Percentiles rank a stretch among this genome's conserved stretches.
Conservation (phyloP, 1,140 invertebrate species). For the Drosophila nebulosa region DNA sequence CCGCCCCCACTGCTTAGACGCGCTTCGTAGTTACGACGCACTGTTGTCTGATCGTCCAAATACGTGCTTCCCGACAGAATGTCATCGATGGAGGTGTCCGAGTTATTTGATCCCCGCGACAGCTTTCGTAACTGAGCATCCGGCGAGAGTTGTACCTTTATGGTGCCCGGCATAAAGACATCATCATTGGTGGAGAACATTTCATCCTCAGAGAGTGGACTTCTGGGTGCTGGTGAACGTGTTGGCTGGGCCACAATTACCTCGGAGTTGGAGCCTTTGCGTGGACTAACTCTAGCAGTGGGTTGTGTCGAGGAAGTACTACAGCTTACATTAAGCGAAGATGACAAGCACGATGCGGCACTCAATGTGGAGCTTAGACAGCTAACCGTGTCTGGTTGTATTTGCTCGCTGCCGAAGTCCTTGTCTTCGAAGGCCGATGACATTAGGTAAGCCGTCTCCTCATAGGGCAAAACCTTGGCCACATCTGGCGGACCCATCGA, state of each 20-base stretch:
- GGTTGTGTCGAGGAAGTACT: conserved; percentile 64
- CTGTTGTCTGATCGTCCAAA: conserved; percentile 77
- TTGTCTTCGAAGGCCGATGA: conserved; percentile 71
- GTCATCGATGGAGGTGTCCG: conserved; percentile 84
- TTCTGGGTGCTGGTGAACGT: conserved; percentile 82
- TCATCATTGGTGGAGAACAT: conserved; percentile 85
- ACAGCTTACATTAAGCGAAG: conserved; percentile 75
- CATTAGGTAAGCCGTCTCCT: conserved; percentile 79
- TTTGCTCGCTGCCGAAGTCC: conserved; percentile 65
- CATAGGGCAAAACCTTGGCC: conserved; percentile 73
- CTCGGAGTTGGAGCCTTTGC: conserved; percentile 61
- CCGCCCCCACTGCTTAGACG: conserved; percentile 80
- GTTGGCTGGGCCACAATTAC: conserved; percentile 84
- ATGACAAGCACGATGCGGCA: conserved; percentile 82
- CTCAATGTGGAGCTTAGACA: conserved; percentile 83
- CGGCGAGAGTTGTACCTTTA: conserved; percentile 83
- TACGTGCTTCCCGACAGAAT: conserved; percentile 82
- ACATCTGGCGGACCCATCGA: conserved; percentile 81
- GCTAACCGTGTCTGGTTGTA: conserved; percentile 76
- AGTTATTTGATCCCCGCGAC: conserved; percentile 85
- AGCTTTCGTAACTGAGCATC: conserved; percentile 83
- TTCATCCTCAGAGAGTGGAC: conserved; percentile 85
- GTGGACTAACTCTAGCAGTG: conserved; percentile 44
- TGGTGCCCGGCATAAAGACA: conserved; percentile 84
- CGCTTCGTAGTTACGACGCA: conserved; percentile 70